phyloP scores from a whole-genome alignment of 2,888 invertebrate genomes.

The Scaptodrosophila latifasciaeformis region DNA sequence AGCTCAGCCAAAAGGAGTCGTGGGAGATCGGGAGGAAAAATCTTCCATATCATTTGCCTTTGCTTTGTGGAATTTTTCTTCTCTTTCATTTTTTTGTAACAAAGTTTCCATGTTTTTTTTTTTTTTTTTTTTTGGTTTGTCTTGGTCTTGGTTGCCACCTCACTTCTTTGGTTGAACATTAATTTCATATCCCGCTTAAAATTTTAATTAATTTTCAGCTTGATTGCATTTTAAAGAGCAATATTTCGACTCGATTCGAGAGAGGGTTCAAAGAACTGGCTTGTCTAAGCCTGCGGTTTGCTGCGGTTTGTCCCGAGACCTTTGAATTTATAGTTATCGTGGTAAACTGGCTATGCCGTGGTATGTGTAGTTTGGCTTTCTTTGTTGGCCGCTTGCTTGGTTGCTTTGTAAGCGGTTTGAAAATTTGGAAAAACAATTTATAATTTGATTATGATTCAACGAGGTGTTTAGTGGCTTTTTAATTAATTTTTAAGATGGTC shows the following conservation, averaged over 20 bases:
- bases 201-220: constrained; percentile 74
- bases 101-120: too few species aligned
- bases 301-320: constrained; percentile 34
- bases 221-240: constrained; percentile 72
- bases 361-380: neutral
- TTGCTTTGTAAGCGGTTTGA: constrained; percentile 47
- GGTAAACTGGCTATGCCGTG: constrained; percentile 29
- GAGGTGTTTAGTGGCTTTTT: constrained; percentile 26
- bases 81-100: constrained; percentile 2
- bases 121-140: too few species aligned
- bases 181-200: constrained; percentile 68
- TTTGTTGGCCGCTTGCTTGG: constrained; percentile 25
- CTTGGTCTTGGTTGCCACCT: too few species aligned
- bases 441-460: neutral
- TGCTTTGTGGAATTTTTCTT: neutral
- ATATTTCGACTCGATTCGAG: too few species aligned
- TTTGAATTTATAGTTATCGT: constrained; percentile 63
- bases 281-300: neutral
- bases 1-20: constrained; percentile 4
- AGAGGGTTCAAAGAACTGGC: constrained; percentile 15
- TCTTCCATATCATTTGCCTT: neutral
- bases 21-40: neutral
- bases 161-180: constrained; percentile 49
- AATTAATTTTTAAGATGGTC: constrained; percentile 44
- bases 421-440: constrained; percentile 1